Evolutionary conservation across 1,140 invertebrate genomes (phyloP).

Genomic region (Drosophila rufa): DNA sequence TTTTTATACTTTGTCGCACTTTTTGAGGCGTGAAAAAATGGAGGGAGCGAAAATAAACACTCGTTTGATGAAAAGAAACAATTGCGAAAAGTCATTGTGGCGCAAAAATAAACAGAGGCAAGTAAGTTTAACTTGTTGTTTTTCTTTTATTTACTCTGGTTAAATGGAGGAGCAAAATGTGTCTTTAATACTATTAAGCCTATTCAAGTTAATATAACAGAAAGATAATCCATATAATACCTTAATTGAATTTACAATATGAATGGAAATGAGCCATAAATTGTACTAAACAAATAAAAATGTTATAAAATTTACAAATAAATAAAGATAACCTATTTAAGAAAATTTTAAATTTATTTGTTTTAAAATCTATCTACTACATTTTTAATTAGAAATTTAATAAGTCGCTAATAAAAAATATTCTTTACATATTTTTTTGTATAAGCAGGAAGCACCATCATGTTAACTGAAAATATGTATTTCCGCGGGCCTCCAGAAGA

Average conservation of each 20-base stretch:
- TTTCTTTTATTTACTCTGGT: background rate
- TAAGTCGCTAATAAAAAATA: background rate
- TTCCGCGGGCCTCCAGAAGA: background rate
- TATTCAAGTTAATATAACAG: background rate
- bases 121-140: slow-evolving; percentile 4
- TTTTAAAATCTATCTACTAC: background rate
- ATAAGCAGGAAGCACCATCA: no score
- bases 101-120: background rate
- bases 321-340: no score
- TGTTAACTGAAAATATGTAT: background rate
- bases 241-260: no score
- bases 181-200: background rate
- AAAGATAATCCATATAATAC: no score
- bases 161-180: background rate
- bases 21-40: slow-evolving; percentile 66
- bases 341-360: no score
- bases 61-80: slow-evolving; percentile 33
- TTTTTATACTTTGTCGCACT: slow-evolving; percentile 62
- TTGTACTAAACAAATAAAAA: no score
- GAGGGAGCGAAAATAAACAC: slow-evolving; percentile 42
- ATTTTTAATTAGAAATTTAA: background rate
- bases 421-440: background rate
- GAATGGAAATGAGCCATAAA: no score
- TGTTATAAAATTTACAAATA: no score
- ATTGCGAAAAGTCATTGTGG: slow-evolving; percentile 21